phyloP scores from a whole-genome alignment of 2,888 invertebrate genomes.

The Congeria kusceri region DNA sequence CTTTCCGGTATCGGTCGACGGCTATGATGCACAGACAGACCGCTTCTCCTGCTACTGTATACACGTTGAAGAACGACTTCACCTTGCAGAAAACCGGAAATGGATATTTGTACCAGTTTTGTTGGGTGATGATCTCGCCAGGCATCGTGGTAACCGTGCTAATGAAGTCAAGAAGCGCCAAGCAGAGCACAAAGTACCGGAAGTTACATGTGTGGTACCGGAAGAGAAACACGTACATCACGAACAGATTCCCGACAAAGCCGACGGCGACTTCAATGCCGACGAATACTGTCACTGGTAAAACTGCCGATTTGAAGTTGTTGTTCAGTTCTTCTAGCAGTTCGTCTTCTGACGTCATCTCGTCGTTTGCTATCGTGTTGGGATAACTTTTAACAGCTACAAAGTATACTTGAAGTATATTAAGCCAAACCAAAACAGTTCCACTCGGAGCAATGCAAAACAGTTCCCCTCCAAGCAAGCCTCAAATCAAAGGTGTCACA shows the following conservation, averaged over 20 bases:
- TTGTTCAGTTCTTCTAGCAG: no score
- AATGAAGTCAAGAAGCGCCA: neutral
- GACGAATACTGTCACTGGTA: neutral
- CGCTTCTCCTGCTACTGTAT: slow-evolving; percentile 54
- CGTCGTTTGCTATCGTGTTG: no score
- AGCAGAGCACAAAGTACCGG: slow-evolving; percentile 5
- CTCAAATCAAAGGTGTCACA: no score
- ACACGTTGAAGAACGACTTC: slow-evolving; percentile 42
- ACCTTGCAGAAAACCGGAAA: slow-evolving; percentile 25
- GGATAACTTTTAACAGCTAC: no score
- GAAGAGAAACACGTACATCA: neutral
- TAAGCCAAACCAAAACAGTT: no score
- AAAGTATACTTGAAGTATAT: no score
- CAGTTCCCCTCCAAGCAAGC: no score
- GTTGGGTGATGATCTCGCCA: neutral
- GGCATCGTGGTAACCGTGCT: slow-evolving; percentile 1
- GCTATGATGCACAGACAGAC: slow-evolving; percentile 66
- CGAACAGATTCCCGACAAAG: neutral
- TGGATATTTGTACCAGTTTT: neutral
- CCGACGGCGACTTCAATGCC: neutral
- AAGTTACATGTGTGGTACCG: slow-evolving; percentile 2
- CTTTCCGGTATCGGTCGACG: slow-evolving; percentile 70
- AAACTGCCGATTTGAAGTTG: neutral
- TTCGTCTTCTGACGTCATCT: no score
- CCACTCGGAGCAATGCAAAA: no score